Evolutionary conservation across 2,888 invertebrate genomes (phyloP).

Genomic region (Drosophila nr. medialis): DNA sequence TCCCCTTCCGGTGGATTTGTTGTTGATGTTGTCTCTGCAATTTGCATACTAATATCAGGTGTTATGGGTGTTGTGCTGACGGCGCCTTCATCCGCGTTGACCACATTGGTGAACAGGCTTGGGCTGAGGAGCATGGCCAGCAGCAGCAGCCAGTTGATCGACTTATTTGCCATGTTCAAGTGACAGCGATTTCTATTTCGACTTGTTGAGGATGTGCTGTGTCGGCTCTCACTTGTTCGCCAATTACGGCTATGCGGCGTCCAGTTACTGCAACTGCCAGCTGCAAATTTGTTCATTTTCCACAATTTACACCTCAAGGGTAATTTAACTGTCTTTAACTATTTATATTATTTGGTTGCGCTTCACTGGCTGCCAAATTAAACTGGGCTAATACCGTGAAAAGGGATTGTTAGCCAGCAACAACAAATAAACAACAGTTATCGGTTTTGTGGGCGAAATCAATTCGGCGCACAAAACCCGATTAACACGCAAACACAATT

Average conservation of each 20-base stretch:
- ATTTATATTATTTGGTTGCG: slow-evolving; percentile 45
- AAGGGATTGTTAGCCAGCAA: slow-evolving; percentile 28
- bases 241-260: slow-evolving; percentile 63
- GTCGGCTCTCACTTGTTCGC: slow-evolving; percentile 59
- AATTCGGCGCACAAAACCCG: slow-evolving; percentile 48
- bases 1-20: slow-evolving; percentile 42
- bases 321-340: slow-evolving; percentile 29
- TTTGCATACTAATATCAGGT: slow-evolving; percentile 25
- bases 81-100: slow-evolving; percentile 51
- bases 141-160: slow-evolving; percentile 28
- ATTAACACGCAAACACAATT: slow-evolving; percentile 76
- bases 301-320: slow-evolving; percentile 46
- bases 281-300: slow-evolving; percentile 52
- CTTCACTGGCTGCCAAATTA: slow-evolving; percentile 36
- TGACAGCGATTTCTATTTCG: slow-evolving; percentile 60
- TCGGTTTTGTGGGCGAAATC: slow-evolving; percentile 54
- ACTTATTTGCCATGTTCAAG: slow-evolving; percentile 47
- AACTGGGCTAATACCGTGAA: slow-evolving; percentile 40
- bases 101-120: slow-evolving; percentile 29
- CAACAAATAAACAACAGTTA: slow-evolving; percentile 46
- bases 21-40: slow-evolving; percentile 20
- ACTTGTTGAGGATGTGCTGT: slow-evolving; percentile 65
- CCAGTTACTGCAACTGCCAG: slow-evolving; percentile 29
- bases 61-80: slow-evolving; percentile 58
- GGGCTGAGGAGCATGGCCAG: slow-evolving; percentile 48